These are phyloP conservation scores for Galeopterus variegatus DNA, from an alignment of 2,113 vertebrate species.

Conservation along the genomic window DNA sequence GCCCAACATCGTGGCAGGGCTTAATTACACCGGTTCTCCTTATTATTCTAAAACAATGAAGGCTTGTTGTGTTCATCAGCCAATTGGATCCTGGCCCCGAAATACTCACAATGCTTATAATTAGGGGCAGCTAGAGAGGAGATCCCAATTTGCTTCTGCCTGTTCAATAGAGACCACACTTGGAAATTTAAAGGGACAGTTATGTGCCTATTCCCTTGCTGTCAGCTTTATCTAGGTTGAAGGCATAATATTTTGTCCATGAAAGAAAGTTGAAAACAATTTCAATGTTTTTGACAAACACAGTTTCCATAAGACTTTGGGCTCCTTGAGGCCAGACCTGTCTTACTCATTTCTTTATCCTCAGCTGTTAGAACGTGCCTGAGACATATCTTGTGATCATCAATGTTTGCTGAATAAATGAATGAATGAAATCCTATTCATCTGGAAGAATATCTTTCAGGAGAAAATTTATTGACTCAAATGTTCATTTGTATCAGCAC, in stretches of 20 bases:
- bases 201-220: neutral
- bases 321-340: neutral
- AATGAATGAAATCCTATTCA: neutral
- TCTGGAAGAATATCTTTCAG: neutral
- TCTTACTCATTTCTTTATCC: neutral
- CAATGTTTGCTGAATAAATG: neutral
- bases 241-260: neutral
- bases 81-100: neutral
- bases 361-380: neutral
- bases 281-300: conserved; percentile 15
- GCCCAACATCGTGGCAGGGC: neutral
- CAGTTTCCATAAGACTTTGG: neutral
- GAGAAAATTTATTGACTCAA: neutral
- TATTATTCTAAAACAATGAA: conserved; percentile 63
- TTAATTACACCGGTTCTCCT: conserved; percentile 38
- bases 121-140: conserved; percentile 11
- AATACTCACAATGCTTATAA: conserved; percentile 64
- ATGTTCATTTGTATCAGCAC: neutral
- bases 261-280: conserved; percentile 34
- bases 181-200: conserved; percentile 71
- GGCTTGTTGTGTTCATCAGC: conserved; percentile 55
- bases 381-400: neutral
- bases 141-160: neutral
- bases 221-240: neutral
- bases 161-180: neutral